Evolutionary conservation across 1,140 invertebrate genomes (phyloP).

Genomic region (Potamilus streckersoni): DNA sequence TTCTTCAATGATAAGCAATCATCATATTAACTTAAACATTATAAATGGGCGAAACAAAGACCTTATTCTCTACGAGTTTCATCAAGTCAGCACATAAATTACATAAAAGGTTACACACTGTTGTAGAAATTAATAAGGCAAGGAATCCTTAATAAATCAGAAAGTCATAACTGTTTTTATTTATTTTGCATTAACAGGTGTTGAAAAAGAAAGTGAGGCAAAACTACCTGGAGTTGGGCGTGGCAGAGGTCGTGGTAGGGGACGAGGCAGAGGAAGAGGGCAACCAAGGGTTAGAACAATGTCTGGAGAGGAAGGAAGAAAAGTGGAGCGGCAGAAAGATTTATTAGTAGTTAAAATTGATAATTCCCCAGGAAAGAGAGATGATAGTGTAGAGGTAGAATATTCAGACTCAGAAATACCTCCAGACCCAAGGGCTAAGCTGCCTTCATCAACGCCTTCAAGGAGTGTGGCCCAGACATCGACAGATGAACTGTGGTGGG

Average conservation of each 20-base stretch:
- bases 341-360: slow-evolving; percentile 36
- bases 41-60: too few relatives aligned
- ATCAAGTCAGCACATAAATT: too few relatives aligned
- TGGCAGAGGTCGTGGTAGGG: slow-evolving; percentile 34
- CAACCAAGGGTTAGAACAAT: slow-evolving; percentile 20
- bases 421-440: slow-evolving; percentile 17
- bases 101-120: too few relatives aligned
- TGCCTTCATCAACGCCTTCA: slow-evolving; percentile 14
- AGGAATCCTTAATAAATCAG: too few relatives aligned
- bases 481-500: slow-evolving; percentile 30
- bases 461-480: not conserved
- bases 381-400: slow-evolving; percentile 36
- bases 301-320: slow-evolving; percentile 20
- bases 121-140: too few relatives aligned
- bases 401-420: slow-evolving; percentile 37
- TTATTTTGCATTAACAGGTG: slow-evolving; percentile 11
- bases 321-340: slow-evolving; percentile 33
- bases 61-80: too few relatives aligned
- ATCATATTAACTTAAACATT: too few relatives aligned
- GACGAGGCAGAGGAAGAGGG: slow-evolving; percentile 23
- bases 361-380: slow-evolving; percentile 32
- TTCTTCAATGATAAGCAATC: too few relatives aligned
- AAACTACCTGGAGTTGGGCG: slow-evolving; percentile 25
- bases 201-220: slow-evolving; percentile 25
- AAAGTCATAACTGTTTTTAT: too few relatives aligned